Conservation (phyloP, 2,797 vertebrate genomes). For the Astyanax mexicanus region DNA sequence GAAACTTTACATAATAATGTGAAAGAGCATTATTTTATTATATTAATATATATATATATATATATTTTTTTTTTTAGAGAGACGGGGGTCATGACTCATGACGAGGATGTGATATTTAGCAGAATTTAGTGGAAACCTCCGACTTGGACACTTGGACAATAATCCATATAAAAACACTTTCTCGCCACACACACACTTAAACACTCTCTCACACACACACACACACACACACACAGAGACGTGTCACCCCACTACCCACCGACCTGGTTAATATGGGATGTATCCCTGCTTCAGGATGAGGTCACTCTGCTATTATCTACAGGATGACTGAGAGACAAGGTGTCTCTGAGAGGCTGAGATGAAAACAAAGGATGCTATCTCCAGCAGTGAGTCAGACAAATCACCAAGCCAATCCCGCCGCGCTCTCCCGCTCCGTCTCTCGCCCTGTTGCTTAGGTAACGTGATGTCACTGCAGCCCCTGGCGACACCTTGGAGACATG, state of each 20-base stretch:
- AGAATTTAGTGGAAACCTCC: no score
- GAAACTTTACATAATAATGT: no score
- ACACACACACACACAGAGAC: not conserved
- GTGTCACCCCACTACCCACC: not conserved
- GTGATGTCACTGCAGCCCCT: constrained; percentile 53
- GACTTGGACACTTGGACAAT: no score
- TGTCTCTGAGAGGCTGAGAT: constrained; percentile 4
- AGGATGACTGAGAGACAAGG: not conserved
- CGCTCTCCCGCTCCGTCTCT: constrained; percentile 31
- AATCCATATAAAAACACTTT: no score
- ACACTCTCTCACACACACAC: not conserved
- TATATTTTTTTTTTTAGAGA: no score
- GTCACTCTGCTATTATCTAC: constrained; percentile 11
- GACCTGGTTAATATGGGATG: not conserved
- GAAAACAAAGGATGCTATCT: constrained; percentile 17
- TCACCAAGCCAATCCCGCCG: constrained; percentile 31
- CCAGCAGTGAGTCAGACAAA: constrained; percentile 39
- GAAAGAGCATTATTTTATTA: no score
- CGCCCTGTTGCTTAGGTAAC: constrained; percentile 63
- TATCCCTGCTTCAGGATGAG: constrained; percentile 4
- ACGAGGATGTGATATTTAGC: no score
- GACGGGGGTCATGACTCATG: no score
- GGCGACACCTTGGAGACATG: constrained; percentile 48
- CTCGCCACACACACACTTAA: not conserved
- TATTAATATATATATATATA: no score